Evolutionary conservation across 1,140 invertebrate species (phyloP), one percentile per base, ranked within the genome.

Genomic region (Tetragonula clypearis): DNA sequence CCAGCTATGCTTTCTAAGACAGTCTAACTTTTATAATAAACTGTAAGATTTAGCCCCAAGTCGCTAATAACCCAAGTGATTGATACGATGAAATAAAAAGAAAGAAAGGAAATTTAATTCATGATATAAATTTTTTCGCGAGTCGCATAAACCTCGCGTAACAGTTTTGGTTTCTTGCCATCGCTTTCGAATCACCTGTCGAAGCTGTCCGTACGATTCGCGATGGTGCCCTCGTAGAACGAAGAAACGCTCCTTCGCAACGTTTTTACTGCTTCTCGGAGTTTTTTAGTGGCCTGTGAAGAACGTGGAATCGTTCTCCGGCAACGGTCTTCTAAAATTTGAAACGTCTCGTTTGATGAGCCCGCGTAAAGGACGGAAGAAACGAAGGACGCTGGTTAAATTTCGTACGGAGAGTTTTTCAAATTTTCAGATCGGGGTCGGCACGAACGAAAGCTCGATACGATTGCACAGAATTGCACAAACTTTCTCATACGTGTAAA

Each of bases 211-310:
- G 12, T 12, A 41, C 30, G 35, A 21, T 21, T 69, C 30, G 9
- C 19, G 11, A 41, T 21, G 35, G 49, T 49, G 15, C 5, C 23
- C 35, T 3, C 35, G 14, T 17, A 2, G 69, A 49, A 41, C 21
- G 68, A 41, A 23, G 35, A 41, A 23, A 49, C 35, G 9, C 9
- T 4, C 49, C 21, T 19, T 23, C 69, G 17, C 21, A 21, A 17
- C 23, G 12, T 72, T 41, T 72, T 49, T 72, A n/a, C 41, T 41
- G 14, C 41, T 71, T 49, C 69, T 71, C 12, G 5, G 2, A 19
- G 21, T 35, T 72, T 84, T 74, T 75, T 74, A 74, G n/a, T 55
- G 4, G 49, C n/a, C 49, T 19, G n/a, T 74, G 55, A 74, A 55
- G 58, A 58, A 26, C 15, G 12, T 4, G 15, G 11, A 49, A 74